These are phyloP conservation scores for Drosophila bocki DNA, from an alignment of 1,140 invertebrate species.

Conservation along the genomic window DNA sequence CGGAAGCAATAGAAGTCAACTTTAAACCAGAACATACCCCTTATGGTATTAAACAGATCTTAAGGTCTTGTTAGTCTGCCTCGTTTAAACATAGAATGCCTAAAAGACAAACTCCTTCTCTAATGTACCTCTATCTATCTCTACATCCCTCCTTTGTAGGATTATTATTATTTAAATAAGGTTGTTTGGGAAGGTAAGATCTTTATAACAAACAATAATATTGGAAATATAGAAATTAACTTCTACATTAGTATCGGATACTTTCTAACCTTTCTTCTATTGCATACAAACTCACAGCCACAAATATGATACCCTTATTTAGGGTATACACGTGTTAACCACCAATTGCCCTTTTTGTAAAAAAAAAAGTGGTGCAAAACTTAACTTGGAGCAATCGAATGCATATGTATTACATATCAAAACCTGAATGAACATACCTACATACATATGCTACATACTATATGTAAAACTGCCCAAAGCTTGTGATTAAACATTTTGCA, in stretches of 20 bases:
- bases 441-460: not conserved
- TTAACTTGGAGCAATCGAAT: not conserved
- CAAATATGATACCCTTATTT: not conserved
- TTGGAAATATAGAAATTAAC: no score
- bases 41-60: not conserved
- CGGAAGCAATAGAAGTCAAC: not conserved
- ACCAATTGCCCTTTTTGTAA: not conserved
- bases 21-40: not conserved
- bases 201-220: no score
- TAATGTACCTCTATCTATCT: no score
- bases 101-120: no score
- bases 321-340: constrained; percentile 2
- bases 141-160: not conserved
- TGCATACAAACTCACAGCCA: not conserved
- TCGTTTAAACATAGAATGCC: not conserved
- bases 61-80: not conserved
- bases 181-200: no score
- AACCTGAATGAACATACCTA: constrained; percentile 26
- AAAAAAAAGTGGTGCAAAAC: constrained; percentile 13
- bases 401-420: not conserved
- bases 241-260: no score
- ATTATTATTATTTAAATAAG: not conserved
- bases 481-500: constrained; percentile 64
- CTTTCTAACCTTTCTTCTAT: not conserved
- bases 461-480: constrained; percentile 7